Percentiles rank a stretch among this genome's conserved stretches.
phyloP scores from a whole-genome alignment of 2,888 invertebrate species.

The Rhagonycha fulva region DNA sequence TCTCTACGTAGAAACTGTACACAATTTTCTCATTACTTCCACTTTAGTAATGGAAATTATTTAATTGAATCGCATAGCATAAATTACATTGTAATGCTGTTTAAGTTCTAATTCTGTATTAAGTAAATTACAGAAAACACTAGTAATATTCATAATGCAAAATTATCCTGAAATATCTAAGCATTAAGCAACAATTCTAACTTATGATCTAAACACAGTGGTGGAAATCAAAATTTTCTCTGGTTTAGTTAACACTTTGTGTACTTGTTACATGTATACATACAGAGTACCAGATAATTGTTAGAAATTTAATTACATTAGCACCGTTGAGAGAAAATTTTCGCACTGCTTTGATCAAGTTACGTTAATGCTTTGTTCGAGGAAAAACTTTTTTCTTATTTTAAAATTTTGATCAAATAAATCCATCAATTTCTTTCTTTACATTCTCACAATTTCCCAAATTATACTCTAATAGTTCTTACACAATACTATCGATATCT shows the following conservation, averaged over 20 bases:
- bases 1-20: no score
- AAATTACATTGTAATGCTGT: background rate
- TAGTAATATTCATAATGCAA: background rate
- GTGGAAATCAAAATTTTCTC: background rate
- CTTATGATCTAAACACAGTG: background rate
- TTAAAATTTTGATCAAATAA: background rate
- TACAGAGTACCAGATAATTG: no score
- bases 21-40: no score
- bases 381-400: background rate
- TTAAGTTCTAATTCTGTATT: background rate
- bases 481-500: slow-evolving; percentile 19
- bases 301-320: no score
- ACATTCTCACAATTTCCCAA: background rate
- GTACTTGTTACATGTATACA: background rate
- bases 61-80: no score
- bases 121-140: background rate
- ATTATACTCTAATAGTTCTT: background rate
- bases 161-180: background rate
- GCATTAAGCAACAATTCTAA: background rate
- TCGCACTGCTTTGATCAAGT: no score
- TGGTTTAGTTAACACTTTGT: background rate
- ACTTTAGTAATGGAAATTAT: no score
- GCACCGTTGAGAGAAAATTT: no score
- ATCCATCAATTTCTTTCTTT: background rate
- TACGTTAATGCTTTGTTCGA: background rate